Evolutionary conservation across 35 echinoderm and acorn worm genomes (phyloP).

Genomic region (Heliocidaris erythrogramma): DNA sequence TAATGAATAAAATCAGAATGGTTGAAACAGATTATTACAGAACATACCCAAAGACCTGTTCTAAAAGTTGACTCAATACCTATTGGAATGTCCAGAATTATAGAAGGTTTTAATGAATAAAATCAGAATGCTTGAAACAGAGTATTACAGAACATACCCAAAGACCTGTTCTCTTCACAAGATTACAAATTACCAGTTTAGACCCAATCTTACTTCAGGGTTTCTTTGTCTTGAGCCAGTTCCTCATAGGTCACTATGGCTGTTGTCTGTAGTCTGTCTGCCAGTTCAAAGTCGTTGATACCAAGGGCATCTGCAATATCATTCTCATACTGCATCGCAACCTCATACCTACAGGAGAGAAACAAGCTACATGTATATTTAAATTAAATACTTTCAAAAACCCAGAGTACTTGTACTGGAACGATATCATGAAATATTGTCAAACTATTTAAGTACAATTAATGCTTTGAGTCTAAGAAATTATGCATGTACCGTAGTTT

Average conservation of each 20-base stretch:
- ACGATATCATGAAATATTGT: background rate
- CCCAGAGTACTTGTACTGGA: background rate
- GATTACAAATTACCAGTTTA: background rate
- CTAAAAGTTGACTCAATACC: too few relatives aligned
- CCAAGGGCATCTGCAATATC: constrained; percentile 72
- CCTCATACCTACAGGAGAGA: constrained; percentile 56
- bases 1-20: too few relatives aligned
- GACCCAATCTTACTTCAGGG: background rate
- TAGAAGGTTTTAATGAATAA: too few relatives aligned
- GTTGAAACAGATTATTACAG: too few relatives aligned
- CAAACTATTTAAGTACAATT: background rate
- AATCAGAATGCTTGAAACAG: too few relatives aligned
- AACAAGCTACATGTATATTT: background rate
- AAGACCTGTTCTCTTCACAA: too few relatives aligned
- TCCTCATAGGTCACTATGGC: constrained; percentile 53
- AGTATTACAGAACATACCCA: too few relatives aligned
- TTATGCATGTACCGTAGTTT: background rate
- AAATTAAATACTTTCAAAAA: background rate
- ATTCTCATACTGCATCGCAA: constrained; percentile 70
- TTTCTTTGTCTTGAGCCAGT: constrained; percentile 51
- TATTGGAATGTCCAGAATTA: too few relatives aligned
- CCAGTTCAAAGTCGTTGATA: constrained; percentile 69
- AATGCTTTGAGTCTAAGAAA: background rate
- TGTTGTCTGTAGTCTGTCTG: constrained; percentile 59
- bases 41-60: too few relatives aligned